Conservation (phyloP, 1,140 invertebrate species). For the Drosophila subpulchrella region DNA sequence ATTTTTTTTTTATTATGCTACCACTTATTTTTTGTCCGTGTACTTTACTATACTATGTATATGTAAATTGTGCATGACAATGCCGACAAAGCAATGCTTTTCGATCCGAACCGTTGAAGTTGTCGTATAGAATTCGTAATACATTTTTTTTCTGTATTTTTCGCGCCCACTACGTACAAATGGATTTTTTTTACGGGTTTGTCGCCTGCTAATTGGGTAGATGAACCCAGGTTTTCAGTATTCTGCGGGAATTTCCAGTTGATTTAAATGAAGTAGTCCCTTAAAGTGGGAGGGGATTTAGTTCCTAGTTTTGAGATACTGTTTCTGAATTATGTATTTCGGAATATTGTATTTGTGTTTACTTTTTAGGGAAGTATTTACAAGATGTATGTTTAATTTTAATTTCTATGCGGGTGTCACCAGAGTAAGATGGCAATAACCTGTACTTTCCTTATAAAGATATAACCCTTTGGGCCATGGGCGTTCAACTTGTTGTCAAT, state of each 20-base stretch:
- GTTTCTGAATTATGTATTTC: background rate
- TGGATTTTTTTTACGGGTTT: slow-evolving; percentile 26
- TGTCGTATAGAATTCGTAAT: slow-evolving; percentile 73
- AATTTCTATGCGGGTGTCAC: slow-evolving; percentile 23
- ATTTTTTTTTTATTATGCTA: background rate
- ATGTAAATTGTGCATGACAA: slow-evolving; percentile 62
- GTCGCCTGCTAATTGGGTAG: slow-evolving; percentile 27
- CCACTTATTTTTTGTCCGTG: background rate
- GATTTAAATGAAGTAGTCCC: background rate
- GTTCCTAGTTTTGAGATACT: background rate
- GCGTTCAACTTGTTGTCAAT: slow-evolving; percentile 24
- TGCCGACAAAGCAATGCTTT: slow-evolving; percentile 31
- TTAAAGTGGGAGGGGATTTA: background rate
- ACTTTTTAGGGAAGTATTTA: background rate
- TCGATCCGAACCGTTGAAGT: slow-evolving; percentile 38
- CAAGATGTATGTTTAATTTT: too few species aligned
- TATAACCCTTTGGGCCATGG: slow-evolving; percentile 19
- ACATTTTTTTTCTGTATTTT: slow-evolving; percentile 41
- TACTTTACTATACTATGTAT: slow-evolving; percentile 3
- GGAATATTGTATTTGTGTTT: background rate
- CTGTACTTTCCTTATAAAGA: background rate
- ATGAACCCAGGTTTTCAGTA: slow-evolving; percentile 24
- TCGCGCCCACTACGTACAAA: slow-evolving; percentile 47
- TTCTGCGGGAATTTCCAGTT: slow-evolving; percentile 2
- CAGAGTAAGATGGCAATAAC: slow-evolving; percentile 9